Base-by-base conservation (phyloP, 2,888 invertebrate genomes). In the Athalia cordata region DNA sequence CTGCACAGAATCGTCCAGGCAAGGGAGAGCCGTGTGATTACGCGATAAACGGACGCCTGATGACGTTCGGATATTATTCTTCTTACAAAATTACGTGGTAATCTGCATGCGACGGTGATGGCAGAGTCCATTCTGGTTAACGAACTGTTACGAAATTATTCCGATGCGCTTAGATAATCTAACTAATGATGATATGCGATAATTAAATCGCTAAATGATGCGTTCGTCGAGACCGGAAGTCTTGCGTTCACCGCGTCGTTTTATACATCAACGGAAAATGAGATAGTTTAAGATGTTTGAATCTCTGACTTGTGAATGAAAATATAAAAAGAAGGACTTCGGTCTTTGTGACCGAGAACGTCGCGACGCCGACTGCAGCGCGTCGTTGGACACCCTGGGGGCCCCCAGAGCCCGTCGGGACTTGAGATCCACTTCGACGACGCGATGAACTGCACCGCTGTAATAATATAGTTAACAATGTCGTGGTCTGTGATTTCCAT, bases 331-430 rank as follows among this genome's bases (percentile, higher is more conserved):
- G 2, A 29, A 29, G 29, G 2, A 29, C 29, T 29, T 29, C 13
- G 72, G 57, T 59, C 57, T 72, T 59, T 72, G 72, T 72, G 72
- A 72, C 72, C 52, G 59, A 59, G 66, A 70, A 57, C 57, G 9
- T 59, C 8, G 47, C 57, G 77, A 67, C 57, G 15, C 77, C 66
- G 77, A 65, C 77, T 67, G 67, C 65, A 43, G 64, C 77, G 77
- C 45, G 57, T 66, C 77, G 65, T 67, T 55, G 77, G 77, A 66
- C 55, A 59, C 29, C 66, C 52, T 9, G 66, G 77, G 77, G 66
- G 59, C 77, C 77, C 57, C 65, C 55, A 67, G 57, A 45, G 52
- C 55, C 57, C 66, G 77, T 67, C 66, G 61, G 66, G 77, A 57
- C 67, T 55, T 11, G 68, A 68, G 59, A n/a, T 59, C 72, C 59